Base-by-base conservation (phyloP, 2,797 vertebrate genomes). In the Allobates femoralis region DNA sequence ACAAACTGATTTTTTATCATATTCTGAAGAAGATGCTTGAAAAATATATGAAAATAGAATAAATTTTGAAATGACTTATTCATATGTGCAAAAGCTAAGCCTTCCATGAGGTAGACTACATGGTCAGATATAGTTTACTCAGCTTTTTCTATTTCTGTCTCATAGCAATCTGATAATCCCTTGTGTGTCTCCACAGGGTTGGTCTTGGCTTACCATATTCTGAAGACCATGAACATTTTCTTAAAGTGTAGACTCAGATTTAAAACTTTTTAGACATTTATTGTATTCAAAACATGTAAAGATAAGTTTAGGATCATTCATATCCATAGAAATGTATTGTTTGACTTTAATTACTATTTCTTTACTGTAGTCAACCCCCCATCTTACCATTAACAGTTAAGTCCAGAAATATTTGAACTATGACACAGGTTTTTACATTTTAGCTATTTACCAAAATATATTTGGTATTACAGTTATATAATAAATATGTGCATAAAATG, bases 121-220 rank as follows among this genome's bases (percentile, higher is more conserved):
- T 41, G 67, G 8, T 34, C 19, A 41, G 21, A 71, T 71, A 41
- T 46, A 15, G 67, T 71, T 71, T 46, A n/a, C 34, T 71, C 34
- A n/a, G 67, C 67, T 46, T n/a, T 71, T 46, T 71, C 67, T 71
- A 71, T 71, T 71, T 71, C 46, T 71, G 67, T n/a, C 34, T n/a
- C 23, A 46, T 41, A 71, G 8, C 37, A 41, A 41, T 3, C 41
- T 41, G 19, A 41, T 71, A 21, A 41, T 71, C 37, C 37, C 15
- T 46, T 46, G 67, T 46, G 67, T 71, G 34, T 71, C 34, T 71
- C 37, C 41, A 46, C n/a, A 37, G 67, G 19, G 19, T 23, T 66
- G 14, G 64, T 46, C 34, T 10, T n/a, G 34, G 23, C 34, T 41
- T 41, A 71, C 21, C 46, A 8, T n/a, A 46, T n/a, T 23, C 37